Evolutionary conservation across 2,888 invertebrate species (phyloP).

Genomic region (Rhingia campestris): DNA sequence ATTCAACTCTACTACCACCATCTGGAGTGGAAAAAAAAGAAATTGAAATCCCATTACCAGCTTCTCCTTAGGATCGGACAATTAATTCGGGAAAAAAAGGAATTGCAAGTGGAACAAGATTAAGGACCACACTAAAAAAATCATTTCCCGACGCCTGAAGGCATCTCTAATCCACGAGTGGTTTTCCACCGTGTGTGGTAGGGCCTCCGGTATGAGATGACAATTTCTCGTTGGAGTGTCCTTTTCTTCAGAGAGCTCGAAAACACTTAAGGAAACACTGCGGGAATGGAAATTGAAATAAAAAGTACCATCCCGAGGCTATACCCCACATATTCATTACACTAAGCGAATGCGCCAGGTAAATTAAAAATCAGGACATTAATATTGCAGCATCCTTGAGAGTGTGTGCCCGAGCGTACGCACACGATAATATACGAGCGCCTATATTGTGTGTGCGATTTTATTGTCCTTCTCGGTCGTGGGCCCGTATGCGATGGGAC

Average conservation of each 20-base stretch:
- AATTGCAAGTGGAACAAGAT: constrained; percentile 26
- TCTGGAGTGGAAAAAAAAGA: constrained; percentile 17
- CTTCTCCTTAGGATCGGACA: constrained; percentile 17
- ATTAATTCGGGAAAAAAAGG: constrained; percentile 12
- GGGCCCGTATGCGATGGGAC: constrained; percentile 26
- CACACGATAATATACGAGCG: constrained; percentile 39
- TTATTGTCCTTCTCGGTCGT: constrained; percentile 54
- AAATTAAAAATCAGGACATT: constrained; percentile 70
- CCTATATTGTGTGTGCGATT: constrained; percentile 61
- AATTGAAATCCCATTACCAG: constrained; percentile 67
- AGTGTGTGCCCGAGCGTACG: constrained; percentile 27
- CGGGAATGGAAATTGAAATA: not conserved
- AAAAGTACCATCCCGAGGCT: constrained; percentile 3
- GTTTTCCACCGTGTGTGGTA: not conserved
- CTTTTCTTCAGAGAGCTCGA: not conserved
- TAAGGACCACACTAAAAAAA: constrained; percentile 36
- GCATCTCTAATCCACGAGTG: constrained; percentile 28
- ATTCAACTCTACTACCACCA: constrained; percentile 65
- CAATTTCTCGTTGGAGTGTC: not conserved
- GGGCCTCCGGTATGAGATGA: not conserved
- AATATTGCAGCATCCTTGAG: constrained; percentile 60
- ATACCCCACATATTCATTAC: constrained; percentile 47
- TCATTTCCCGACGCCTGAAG: constrained; percentile 43
- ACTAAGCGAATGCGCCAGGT: constrained; percentile 62
- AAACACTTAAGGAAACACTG: constrained; percentile 47